Base-by-base conservation (phyloP, 2,888 invertebrate genomes). In the Tenthredo distinguenda region DNA sequence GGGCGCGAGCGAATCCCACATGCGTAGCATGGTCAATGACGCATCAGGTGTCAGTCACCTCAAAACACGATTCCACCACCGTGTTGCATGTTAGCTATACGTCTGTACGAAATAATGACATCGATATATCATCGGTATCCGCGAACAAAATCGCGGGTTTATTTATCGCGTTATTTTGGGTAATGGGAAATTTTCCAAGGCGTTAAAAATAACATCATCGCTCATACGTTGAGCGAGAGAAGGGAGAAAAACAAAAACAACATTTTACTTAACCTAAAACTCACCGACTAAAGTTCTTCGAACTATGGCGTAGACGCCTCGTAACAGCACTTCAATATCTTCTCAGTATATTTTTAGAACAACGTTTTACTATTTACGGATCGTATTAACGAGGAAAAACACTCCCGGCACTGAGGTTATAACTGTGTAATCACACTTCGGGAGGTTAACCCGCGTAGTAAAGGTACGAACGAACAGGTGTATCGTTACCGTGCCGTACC, bases 21-120 rank as follows among this genome's bases (percentile, higher is more conserved):
- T 89, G 90, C 91, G 90, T 89, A 90, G 89, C 89, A 88, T 91
- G 92, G 91, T 92, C 93, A 92, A 91, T 91, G 92, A 93, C 92
- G 93, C 93, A 93, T 93, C 93, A 93, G 93, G 93, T 93, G 93
- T 93, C 93, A 93, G 92, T 93, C 93, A 93, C 93, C 93, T 91
- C 91, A 84, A 71, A 76, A 76, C 72, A 84, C 55, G 68, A 62
- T 83, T 68, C 47, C 40, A 47, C 47, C 40, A 47, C 50, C 37
- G 40, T 40, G 81, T 62, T 55, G 58, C 76, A 47, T 18, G 58
- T 6, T 71, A 21, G 71, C 84, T 26, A n/a, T 43, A 9, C 1
- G 9, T 62, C 7, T 65, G 15, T 18, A n/a, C 43, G n/a, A 83
- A 47, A 47, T n/a, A 50, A 18, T 21, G 50, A 55, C n/a, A 81